phyloP scores from a whole-genome alignment of 2,113 vertebrate genomes.

The Petroica traversi region DNA sequence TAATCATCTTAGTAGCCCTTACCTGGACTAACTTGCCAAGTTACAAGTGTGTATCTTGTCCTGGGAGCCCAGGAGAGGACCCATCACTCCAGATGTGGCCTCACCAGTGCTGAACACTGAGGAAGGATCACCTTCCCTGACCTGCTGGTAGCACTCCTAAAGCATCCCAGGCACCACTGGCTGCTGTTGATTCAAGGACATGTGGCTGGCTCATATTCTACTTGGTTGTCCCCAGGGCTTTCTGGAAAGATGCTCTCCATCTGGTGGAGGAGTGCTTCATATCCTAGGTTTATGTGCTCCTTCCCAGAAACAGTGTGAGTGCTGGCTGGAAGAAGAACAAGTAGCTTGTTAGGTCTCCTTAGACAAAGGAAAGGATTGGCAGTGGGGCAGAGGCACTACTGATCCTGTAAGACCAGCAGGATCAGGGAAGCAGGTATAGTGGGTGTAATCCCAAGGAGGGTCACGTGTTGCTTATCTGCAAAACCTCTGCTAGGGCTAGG shows the following conservation, averaged over 20 bases:
- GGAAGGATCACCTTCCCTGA: neutral
- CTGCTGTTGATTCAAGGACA: neutral
- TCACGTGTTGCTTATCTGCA: fast-evolving
- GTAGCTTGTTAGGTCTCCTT: neutral
- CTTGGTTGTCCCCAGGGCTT: neutral
- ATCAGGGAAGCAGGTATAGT: neutral
- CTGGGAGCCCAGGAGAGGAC: neutral
- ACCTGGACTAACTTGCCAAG: neutral
- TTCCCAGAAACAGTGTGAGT: neutral
- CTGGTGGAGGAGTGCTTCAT: neutral
- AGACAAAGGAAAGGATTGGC: neutral
- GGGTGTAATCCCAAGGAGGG: neutral
- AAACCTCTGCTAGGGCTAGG: neutral
- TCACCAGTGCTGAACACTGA: neutral
- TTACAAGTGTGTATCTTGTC: neutral
- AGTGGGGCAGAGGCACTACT: neutral
- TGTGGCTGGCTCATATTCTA: fast-evolving
- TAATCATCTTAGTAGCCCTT: neutral
- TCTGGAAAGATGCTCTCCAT: neutral
- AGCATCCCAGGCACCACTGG: neutral
- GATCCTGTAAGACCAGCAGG: neutral
- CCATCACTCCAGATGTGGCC: neutral
- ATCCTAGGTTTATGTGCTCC: neutral
- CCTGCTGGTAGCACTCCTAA: neutral
- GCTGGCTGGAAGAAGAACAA: neutral